Conservation (phyloP, 2,797 vertebrate species). For the Manis crassicaudata region DNA sequence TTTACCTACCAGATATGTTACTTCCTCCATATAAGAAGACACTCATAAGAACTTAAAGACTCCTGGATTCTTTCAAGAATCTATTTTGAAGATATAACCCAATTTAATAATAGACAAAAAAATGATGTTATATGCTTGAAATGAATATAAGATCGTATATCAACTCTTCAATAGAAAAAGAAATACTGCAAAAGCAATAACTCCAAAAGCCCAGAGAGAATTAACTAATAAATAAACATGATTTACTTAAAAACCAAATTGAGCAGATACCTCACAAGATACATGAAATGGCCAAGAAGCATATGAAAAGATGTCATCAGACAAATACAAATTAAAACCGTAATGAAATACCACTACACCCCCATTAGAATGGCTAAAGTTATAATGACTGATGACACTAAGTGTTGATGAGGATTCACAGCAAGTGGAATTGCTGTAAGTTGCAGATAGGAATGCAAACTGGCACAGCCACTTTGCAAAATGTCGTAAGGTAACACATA, state of each 20-base stretch:
- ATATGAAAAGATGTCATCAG: neutral
- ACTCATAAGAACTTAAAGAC: neutral
- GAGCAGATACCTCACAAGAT: neutral
- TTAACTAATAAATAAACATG: too few relatives aligned
- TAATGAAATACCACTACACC: neutral
- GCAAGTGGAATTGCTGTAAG: neutral
- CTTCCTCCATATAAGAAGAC: slow-evolving; percentile 15
- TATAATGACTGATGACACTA: neutral
- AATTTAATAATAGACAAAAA: neutral
- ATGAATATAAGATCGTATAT: too few relatives aligned
- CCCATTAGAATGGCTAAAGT: neutral
- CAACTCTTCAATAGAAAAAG: too few relatives aligned
- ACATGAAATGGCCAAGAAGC: neutral
- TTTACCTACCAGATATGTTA: neutral
- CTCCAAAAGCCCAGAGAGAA: too few relatives aligned
- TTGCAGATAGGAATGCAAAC: neutral
- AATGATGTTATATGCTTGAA: neutral
- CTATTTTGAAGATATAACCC: slow-evolving; percentile 6
- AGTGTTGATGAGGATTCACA: neutral
- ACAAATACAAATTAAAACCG: slow-evolving; percentile 9
- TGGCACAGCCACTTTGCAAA: neutral
- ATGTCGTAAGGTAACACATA: neutral
- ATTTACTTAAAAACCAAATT: neutral
- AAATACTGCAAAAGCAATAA: too few relatives aligned
- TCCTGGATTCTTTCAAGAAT: neutral